A percentile compares a stretch with the other conserved stretches of the same genome.
Conservation (phyloP, 1,140 invertebrate genomes). For the Pararge aegeria region DNA sequence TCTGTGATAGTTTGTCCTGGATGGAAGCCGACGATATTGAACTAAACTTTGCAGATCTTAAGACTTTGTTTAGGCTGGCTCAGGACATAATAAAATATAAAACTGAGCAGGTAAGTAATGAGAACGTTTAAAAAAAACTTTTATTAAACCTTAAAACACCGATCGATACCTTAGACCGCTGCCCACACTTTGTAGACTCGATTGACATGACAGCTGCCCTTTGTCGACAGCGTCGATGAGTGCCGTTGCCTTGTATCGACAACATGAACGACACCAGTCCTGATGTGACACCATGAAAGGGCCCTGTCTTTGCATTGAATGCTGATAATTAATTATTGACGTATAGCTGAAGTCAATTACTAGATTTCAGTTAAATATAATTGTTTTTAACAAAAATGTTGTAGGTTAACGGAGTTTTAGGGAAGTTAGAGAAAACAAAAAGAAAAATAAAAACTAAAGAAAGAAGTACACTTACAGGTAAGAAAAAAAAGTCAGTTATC, state of each 20-base stretch:
- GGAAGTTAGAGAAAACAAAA: conserved; percentile 43
- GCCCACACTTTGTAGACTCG: no score
- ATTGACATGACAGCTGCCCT: no score
- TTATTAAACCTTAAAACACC: conserved; percentile 1
- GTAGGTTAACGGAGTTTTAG: conserved; percentile 58
- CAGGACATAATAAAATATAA: conserved; percentile 85
- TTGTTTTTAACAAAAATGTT: background rate
- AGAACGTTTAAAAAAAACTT: background rate
- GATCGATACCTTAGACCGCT: no score
- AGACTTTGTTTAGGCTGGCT: conserved; percentile 79
- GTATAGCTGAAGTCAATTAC: no score
- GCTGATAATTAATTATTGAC: no score
- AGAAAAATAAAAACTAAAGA: conserved; percentile 47
- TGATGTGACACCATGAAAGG: no score
- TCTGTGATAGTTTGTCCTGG: conserved; percentile 81
- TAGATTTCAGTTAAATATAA: no score
- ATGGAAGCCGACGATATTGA: conserved; percentile 81
- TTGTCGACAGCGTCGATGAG: no score
- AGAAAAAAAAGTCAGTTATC: no score
- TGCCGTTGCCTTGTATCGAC: no score
- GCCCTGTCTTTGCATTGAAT: no score
- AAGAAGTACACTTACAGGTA: conserved; percentile 25
- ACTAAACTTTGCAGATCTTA: conserved; percentile 78
- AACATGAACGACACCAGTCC: no score
- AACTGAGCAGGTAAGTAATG: conserved; percentile 81